phyloP scores from a whole-genome alignment of 2,797 vertebrate genomes.

The Microcaecilia unicolor region DNA sequence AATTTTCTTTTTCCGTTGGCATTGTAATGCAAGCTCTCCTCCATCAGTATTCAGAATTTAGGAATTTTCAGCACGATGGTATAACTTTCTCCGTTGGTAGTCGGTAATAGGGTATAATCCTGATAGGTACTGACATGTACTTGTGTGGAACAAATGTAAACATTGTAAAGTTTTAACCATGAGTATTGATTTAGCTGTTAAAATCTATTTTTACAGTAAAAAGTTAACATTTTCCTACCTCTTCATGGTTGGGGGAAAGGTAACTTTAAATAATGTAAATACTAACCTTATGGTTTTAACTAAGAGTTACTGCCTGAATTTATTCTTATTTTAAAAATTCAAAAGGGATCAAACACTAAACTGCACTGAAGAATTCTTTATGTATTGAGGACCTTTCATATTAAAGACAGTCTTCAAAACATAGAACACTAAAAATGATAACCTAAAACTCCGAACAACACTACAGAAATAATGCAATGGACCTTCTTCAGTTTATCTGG shows the following conservation, averaged over 20 bases:
- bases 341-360: conserved; percentile 6
- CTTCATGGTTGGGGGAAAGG: conserved; percentile 23
- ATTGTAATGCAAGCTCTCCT: conserved; percentile 36
- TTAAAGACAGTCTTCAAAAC: background rate
- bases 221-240: too few species aligned
- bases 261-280: conserved; percentile 33
- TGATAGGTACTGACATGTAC: conserved; percentile 30
- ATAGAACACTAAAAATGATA: background rate
- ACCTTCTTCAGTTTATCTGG: conserved; percentile 4
- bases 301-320: conserved; percentile 6
- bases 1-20: conserved; percentile 21
- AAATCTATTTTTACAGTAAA: conserved; percentile 49
- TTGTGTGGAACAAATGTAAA: conserved; percentile 35
- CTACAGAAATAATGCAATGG: conserved; percentile 5
- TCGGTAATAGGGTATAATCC: conserved; percentile 1
- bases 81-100: conserved; percentile 25
- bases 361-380: conserved; percentile 23
- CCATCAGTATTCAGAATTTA: conserved; percentile 14
- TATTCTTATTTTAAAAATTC: conserved; percentile 21
- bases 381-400: conserved; percentile 4
- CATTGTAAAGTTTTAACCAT: conserved; percentile 46
- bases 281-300: conserved; percentile 30
- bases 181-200: conserved; percentile 39
- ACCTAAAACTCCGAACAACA: conserved; percentile 12
- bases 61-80: conserved; percentile 31